Evolutionary conservation across 2,888 invertebrate genomes (phyloP), one percentile per base, ranked within the genome.

Genomic region (Lottia gigantea): DNA sequence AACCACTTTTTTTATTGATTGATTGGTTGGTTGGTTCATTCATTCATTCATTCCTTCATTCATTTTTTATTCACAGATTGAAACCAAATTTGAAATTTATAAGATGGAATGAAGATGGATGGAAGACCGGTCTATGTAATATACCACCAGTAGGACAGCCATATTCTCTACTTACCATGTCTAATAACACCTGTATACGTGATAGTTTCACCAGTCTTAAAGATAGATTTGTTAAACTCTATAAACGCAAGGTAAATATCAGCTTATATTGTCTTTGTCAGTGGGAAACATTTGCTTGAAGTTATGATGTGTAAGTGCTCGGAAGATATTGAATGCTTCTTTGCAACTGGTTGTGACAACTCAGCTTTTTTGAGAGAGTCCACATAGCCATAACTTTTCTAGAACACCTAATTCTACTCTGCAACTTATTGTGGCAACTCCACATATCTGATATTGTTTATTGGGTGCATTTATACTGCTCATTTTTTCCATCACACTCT

Each of bases 121-220:
- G 89, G 89, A 89, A 89, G 82, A 89, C 88, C 16, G 89, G 89
- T 8, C 80, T 89, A 70, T 89, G 89, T 78, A 81, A 85, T 23
- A 86, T 88, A 46, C 83, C 89, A 14, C 88, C 89, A 16, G 86
- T 88, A 3, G 87, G 87, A 2, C 87, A 88, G 74, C 84, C 86
- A 0, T 86, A 87, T 77, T 88, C 88, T 4, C 79, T 89, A 19
- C 83, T 89, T 3, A 85, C 88, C 12, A 80, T 89, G 47, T 85
- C 89, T 23, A 89, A 89, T 78, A 89, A 89, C 77, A 88, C 89
- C n/a, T 88, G 87, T 75, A 82, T 89, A 55, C 82, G 83, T 49
- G 78, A 87, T 66, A 87, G 85, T 73, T 88, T 89, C 74, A 71
- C 78, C 6, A 81, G 83, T 8, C 82, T 89, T 55, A 76, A 80